Evolutionary conservation across 2,797 vertebrate genomes (phyloP).

Genomic region (Sebastes kiyomatsui): DNA sequence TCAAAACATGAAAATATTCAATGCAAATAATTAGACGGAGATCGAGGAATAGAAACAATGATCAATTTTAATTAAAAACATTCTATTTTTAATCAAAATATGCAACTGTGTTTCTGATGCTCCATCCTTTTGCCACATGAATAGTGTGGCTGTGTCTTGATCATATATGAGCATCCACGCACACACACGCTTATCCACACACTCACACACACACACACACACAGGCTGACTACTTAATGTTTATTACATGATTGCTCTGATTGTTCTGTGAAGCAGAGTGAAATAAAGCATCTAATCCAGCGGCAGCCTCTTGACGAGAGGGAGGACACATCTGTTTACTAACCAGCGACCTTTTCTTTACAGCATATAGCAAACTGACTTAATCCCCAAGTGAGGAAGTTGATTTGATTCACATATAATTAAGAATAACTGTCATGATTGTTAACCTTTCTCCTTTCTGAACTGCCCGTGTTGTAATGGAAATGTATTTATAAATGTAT

Average conservation of each 20-base stretch:
- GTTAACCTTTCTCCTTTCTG: slow-evolving; percentile 18
- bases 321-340: slow-evolving; percentile 23
- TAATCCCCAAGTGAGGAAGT: not conserved
- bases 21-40: slow-evolving; percentile 29
- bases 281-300: slow-evolving; percentile 61
- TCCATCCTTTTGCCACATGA: slow-evolving; percentile 49
- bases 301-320: slow-evolving; percentile 19
- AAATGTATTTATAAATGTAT: slow-evolving; percentile 21
- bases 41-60: slow-evolving; percentile 72
- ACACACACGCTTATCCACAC: not conserved
- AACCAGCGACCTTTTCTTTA: slow-evolving; percentile 17
- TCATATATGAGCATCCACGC: slow-evolving; percentile 38
- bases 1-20: not conserved
- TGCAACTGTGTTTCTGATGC: slow-evolving; percentile 73
- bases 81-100: slow-evolving; percentile 84
- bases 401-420: slow-evolving; percentile 26
- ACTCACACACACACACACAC: not conserved
- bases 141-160: slow-evolving; percentile 50
- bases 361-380: slow-evolving; percentile 14
- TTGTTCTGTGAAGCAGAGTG: slow-evolving; percentile 67
- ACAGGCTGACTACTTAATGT: slow-evolving; percentile 43
- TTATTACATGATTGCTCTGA: slow-evolving; percentile 59
- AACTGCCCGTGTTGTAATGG: not conserved
- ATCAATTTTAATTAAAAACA: slow-evolving; percentile 83
- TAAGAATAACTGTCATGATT: slow-evolving; percentile 35